A percentile compares a stretch with the other conserved stretches of the same genome.
Conservation (phyloP, 2,888 invertebrate species). For the Ichneumoninae sp. region DNA sequence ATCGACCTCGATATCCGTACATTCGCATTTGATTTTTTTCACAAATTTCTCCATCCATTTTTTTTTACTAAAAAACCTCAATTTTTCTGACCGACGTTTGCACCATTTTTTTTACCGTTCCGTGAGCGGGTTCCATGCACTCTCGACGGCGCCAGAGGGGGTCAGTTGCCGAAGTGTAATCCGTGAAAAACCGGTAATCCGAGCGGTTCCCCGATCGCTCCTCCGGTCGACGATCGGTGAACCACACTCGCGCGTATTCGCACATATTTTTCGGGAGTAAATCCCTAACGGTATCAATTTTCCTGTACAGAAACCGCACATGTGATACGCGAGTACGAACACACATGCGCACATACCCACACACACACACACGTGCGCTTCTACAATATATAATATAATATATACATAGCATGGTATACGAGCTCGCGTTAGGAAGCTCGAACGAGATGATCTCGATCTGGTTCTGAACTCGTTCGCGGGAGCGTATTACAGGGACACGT, state of each 20-base stretch:
- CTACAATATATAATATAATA: not conserved
- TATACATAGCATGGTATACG: not conserved
- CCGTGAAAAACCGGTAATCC: constrained; percentile 59
- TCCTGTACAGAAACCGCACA: not conserved
- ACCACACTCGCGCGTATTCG: constrained; percentile 27
- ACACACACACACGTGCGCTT: not conserved
- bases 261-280: constrained; percentile 41
- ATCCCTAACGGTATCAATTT: constrained; percentile 45
- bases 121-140: constrained; percentile 45
- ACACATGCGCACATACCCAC: not conserved
- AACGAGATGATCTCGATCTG: constrained; percentile 57
- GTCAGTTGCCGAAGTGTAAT: constrained; percentile 26
- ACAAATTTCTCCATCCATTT: constrained; percentile 5
- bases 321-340: not conserved
- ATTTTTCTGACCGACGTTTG: not conserved
- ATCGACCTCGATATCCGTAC: constrained; percentile 9
- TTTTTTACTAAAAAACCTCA: not conserved
- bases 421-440: constrained; percentile 32
- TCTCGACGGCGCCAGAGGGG: constrained; percentile 11
- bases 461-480: constrained; percentile 47
- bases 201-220: constrained; percentile 39
- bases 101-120: constrained; percentile 54
- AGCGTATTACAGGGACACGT: constrained; percentile 57
- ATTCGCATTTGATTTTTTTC: constrained; percentile 1
- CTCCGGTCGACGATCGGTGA: constrained; percentile 28